Base-by-base conservation (phyloP, 2,888 invertebrate genomes). In the Molanna angustata region DNA sequence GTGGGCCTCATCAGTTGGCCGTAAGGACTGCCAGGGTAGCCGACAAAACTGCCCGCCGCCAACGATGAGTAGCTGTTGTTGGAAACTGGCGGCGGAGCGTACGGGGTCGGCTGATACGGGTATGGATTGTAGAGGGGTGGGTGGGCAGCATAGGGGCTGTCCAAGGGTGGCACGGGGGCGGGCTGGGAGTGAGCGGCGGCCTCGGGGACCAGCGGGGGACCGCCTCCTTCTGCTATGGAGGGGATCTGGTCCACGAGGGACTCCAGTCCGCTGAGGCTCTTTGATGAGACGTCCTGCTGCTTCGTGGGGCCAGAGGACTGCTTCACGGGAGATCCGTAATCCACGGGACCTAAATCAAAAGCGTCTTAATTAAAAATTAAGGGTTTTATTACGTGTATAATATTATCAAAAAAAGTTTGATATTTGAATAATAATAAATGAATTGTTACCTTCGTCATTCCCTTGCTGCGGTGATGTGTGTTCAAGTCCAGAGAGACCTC, bases 181-280 rank as follows among this genome's bases (percentile, higher is more conserved):
- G 70, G 69, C 63, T 67, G 67, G 2, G 51, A 22, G 33, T 54
- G 53, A 2, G 54, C 47, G 4, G 47, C 42, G 19, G 52, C 52
- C 18, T 56, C 52, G n/a, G 56, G 42, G 9, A 54, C 43, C 17
- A 54, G 44, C 11, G 64, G 58, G 11, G 64, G 58, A 55, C 68
- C 64, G 49, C 81, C 83, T 4, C 85, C 86, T 63, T 91, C 90
- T 50, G 87, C 85, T 70, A 91, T 88, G 64, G 89, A 88, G 45
- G 92, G 93, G 71, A 93, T 93, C 79, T 93, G 93, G 74, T 93
- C 92, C 59, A 93, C 92, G 42, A 93, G 78, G 35, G 91, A 92
- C 71, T 93, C 92, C 41, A 93, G 77, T 16, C 92, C 93, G 14
- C 91, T 91, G 42, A 90, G 75, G 63, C 89, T 90, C 69, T 91